Percentiles rank a stretch among this genome's conserved stretches.
phyloP scores from a whole-genome alignment of 2,797 vertebrate species.

The Moxostoma hubbsi region DNA sequence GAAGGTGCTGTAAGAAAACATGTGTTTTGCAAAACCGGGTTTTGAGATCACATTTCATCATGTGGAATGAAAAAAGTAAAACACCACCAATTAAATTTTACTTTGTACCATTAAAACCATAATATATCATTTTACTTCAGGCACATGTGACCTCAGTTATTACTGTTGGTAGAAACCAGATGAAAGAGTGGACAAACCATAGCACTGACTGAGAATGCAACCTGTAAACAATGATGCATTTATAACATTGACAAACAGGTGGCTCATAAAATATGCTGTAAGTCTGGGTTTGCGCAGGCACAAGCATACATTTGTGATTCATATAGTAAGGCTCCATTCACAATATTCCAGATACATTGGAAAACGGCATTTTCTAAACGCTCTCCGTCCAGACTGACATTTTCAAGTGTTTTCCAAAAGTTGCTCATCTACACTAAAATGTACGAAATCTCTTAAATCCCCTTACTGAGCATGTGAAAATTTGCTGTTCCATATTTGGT shows the following conservation, averaged over 20 bases:
- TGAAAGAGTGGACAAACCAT: neutral
- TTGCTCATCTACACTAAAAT: too few species aligned
- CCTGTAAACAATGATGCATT: slow-evolving; percentile 15
- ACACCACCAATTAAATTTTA: slow-evolving; percentile 12
- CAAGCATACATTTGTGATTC: too few species aligned
- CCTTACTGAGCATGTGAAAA: too few species aligned
- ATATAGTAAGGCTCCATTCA: too few species aligned
- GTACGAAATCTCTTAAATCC: too few species aligned
- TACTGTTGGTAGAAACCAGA: neutral
- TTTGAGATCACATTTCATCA: slow-evolving; percentile 10
- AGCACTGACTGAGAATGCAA: neutral
- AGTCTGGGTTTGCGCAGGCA: too few species aligned
- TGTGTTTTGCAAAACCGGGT: slow-evolving; percentile 16
- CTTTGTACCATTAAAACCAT: neutral
- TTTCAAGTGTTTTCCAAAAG: too few species aligned
- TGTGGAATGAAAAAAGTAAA: slow-evolving; percentile 1
- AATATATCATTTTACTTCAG: slow-evolving; percentile 6
- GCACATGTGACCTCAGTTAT: neutral
- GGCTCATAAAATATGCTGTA: neutral
- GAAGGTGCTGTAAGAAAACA: neutral
- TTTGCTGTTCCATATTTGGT: too few species aligned
- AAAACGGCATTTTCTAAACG: too few species aligned
- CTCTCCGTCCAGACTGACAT: too few species aligned
- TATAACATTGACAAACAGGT: slow-evolving; percentile 21
- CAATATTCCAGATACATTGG: too few species aligned